Evolutionary conservation across 2,113 vertebrate species (phyloP).

Genomic region (Malurus melanocephalus): DNA sequence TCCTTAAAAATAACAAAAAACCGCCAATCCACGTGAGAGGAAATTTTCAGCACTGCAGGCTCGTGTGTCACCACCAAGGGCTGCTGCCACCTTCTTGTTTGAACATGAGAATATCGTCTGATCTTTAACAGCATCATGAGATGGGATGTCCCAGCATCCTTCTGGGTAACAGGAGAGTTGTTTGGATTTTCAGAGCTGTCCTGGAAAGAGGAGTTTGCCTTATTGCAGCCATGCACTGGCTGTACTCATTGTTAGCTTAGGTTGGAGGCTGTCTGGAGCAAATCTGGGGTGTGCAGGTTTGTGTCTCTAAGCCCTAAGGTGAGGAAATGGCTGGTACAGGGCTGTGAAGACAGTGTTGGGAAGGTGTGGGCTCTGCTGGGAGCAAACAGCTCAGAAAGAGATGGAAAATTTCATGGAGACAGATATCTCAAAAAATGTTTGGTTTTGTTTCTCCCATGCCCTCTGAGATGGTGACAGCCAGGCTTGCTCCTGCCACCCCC

Average conservation of each 20-base stretch:
- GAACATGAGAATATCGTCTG: accelerated
- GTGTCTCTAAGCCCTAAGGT: background rate
- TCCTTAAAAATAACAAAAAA: background rate
- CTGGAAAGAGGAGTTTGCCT: background rate
- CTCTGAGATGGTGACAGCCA: background rate
- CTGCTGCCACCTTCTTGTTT: background rate
- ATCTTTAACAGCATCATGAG: accelerated
- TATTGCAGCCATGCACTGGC: background rate
- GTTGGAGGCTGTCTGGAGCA: background rate
- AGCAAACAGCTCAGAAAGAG: background rate
- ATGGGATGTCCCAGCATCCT: background rate
- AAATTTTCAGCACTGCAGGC: background rate
- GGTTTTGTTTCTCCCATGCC: background rate
- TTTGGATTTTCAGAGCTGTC: background rate
- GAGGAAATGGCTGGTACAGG: background rate
- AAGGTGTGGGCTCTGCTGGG: background rate
- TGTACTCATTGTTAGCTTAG: accelerated
- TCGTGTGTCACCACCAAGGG: background rate
- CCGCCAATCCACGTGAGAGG: background rate
- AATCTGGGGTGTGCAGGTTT: accelerated
- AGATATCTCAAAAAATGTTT: background rate
- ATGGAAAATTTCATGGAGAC: background rate
- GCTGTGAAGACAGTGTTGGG: background rate
- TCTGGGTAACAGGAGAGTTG: background rate
- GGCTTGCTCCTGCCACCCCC: background rate